A percentile compares a stretch with the other conserved stretches of the same genome.
phyloP scores from a whole-genome alignment of 2,888 invertebrate genomes.

The Callosobruchus maculatus region DNA sequence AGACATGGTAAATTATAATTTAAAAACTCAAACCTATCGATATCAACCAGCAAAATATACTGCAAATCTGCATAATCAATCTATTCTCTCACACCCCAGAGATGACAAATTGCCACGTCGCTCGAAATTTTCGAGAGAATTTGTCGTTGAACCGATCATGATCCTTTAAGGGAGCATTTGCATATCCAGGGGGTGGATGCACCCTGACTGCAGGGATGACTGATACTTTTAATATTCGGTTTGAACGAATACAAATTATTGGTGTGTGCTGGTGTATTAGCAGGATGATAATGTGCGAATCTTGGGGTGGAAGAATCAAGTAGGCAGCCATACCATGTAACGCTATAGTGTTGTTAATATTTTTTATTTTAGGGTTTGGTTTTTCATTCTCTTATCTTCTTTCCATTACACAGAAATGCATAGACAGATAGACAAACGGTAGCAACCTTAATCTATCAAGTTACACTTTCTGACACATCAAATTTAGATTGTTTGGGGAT shows the following conservation, averaged over 20 bases:
- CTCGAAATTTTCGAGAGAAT: constrained; percentile 37
- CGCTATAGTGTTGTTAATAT: too few species aligned
- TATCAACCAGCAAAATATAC: neutral
- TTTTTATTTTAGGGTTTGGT: too few species aligned
- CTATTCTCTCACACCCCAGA: neutral
- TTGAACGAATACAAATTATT: neutral
- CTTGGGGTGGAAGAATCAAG: too few species aligned
- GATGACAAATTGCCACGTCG: constrained; percentile 38
- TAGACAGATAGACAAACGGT: too few species aligned
- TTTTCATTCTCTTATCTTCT: too few species aligned
- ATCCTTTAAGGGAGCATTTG: constrained; percentile 6
- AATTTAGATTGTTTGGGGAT: too few species aligned
- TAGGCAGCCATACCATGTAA: too few species aligned
- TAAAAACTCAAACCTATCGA: neutral
- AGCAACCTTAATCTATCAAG: too few species aligned
- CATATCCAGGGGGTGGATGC: constrained; percentile 3
- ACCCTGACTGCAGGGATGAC: neutral
- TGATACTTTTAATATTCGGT: neutral
- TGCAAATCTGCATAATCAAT: neutral
- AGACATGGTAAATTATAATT: too few species aligned
- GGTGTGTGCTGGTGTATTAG: neutral
- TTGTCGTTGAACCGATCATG: constrained; percentile 27
- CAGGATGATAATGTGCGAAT: neutral
- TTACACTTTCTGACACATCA: too few species aligned
- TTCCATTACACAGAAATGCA: too few species aligned